Base-by-base conservation (phyloP, 2,113 vertebrate genomes). In the Machaerirhynchus nigripectus region DNA sequence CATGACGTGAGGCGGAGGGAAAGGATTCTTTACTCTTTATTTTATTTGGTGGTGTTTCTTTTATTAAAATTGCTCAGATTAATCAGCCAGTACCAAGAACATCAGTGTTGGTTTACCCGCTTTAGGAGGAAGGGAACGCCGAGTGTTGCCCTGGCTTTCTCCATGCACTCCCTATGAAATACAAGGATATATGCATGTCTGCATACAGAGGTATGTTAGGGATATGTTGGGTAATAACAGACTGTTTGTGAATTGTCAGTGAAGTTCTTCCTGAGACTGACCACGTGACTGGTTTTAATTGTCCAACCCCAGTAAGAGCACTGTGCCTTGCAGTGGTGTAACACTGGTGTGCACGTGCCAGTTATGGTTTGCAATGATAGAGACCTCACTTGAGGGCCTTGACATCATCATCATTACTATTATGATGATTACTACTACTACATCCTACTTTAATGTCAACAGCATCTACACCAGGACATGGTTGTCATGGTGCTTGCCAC, bases 11-110 rank as follows among this genome's bases (percentile, higher is more conserved):
- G 53, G 74, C 2, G 0, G 35, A 59, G 59, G 24, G 53, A 57
- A 75, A 56, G 24, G 22, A 23, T 86, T 90, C 91, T 87, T 68
- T 71, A 60, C 93, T 95, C 94, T 96, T 90, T 94, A 56, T 91
- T 96, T 96, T 97, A 71, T 83, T 95, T 92, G 18, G 73, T 82
- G 75, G 87, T 95, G 96, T 95, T 91, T 97, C 94, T 96, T 86
- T 40, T 84, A 78, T 79, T 93, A 70, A 83, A 84, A 55, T 49
- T 12, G 56, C 84, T 84, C 86, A 56, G 95, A 97, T 97, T 95
- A 86, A 95, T 94, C 90, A 94, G 78, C 52, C 61, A 27, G 83
- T 83, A 78, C 92, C 74, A 71, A 77, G 92, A 89, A 47, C 90
- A 71, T 26, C 20, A 24, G n/a, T 3, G 0, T 65, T 84, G 50